Conservation (phyloP, 2,797 vertebrate genomes). For the Bovichtus variegatus region DNA sequence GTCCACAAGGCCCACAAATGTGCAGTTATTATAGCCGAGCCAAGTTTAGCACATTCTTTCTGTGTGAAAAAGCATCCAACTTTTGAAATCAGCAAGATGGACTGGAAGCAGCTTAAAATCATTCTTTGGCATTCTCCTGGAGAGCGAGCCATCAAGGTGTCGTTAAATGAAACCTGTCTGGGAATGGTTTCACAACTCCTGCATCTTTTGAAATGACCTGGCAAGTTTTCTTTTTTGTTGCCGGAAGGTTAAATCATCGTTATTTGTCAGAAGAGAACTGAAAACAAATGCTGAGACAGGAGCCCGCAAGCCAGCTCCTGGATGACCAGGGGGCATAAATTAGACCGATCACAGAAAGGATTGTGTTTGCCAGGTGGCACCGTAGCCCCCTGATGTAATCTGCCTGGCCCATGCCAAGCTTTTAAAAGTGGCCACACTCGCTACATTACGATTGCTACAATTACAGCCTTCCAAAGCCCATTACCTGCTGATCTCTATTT, state of each 20-base stretch:
- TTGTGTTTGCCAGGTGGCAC: constrained; percentile 70
- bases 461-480: constrained; percentile 76
- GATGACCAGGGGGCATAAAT: constrained; percentile 53
- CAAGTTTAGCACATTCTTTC: constrained; percentile 81
- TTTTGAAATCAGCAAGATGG: constrained; percentile 58
- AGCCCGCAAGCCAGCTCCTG: constrained; percentile 33
- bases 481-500: constrained; percentile 81
- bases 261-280: constrained; percentile 46
- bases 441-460: constrained; percentile 64
- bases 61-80: constrained; percentile 59
- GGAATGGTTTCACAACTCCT: constrained; percentile 31
- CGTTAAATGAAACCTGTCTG: constrained; percentile 50
- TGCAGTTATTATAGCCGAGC: constrained; percentile 76
- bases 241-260: constrained; percentile 45
- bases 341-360: constrained; percentile 63
- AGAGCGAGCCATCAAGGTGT: constrained; percentile 42
- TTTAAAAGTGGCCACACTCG: constrained; percentile 55
- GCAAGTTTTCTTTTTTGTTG: constrained; percentile 30
- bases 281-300: constrained; percentile 43
- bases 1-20: constrained; percentile 71
- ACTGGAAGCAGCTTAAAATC: constrained; percentile 50
- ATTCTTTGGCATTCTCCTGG: constrained; percentile 51
- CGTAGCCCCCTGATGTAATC: constrained; percentile 69
- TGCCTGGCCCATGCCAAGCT: constrained; percentile 66
- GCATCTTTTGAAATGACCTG: constrained; percentile 32